Evolutionary conservation across 2,888 invertebrate species (phyloP).

Genomic region (Oxyscelio sp.): DNA sequence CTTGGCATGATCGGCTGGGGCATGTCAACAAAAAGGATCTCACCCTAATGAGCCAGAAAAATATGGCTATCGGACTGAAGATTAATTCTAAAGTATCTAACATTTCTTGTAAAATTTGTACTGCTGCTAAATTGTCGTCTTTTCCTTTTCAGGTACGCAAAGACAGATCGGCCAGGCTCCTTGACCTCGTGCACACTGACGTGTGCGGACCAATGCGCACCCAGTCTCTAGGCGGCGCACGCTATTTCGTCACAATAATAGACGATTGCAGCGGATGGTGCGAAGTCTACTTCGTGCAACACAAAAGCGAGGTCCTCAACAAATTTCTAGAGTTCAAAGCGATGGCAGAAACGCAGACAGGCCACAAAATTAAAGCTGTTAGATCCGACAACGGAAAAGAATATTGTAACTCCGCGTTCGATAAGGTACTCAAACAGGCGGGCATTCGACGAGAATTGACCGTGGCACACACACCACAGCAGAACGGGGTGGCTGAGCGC

Average conservation of each 20-base stretch:
- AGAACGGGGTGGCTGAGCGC: slow-evolving; percentile 9
- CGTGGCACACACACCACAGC: slow-evolving; percentile 14
- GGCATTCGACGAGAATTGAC: slow-evolving; percentile 12
- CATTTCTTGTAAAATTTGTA: slow-evolving; percentile 17
- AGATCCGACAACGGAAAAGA: slow-evolving; percentile 13
- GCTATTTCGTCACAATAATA: background rate
- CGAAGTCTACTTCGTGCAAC: background rate
- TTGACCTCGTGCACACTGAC: background rate
- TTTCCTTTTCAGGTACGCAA: too few species aligned
- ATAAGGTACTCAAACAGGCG: background rate
- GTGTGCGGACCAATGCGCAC: slow-evolving; percentile 10
- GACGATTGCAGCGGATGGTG: background rate
- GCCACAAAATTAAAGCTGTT: background rate
- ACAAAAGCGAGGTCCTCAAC: background rate
- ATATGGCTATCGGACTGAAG: background rate
- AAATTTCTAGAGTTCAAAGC: background rate
- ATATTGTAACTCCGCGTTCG: background rate
- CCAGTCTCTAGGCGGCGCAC: background rate
- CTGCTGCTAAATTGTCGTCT: background rate
- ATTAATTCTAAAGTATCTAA: background rate
- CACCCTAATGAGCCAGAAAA: background rate
- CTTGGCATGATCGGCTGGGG: slow-evolving; percentile 2
- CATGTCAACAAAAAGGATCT: background rate
- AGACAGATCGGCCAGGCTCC: background rate
- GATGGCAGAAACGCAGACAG: background rate